Evolutionary conservation across 2,113 vertebrate species (phyloP), one percentile per base, ranked within the genome.

Genomic region (Euleptes europaea): DNA sequence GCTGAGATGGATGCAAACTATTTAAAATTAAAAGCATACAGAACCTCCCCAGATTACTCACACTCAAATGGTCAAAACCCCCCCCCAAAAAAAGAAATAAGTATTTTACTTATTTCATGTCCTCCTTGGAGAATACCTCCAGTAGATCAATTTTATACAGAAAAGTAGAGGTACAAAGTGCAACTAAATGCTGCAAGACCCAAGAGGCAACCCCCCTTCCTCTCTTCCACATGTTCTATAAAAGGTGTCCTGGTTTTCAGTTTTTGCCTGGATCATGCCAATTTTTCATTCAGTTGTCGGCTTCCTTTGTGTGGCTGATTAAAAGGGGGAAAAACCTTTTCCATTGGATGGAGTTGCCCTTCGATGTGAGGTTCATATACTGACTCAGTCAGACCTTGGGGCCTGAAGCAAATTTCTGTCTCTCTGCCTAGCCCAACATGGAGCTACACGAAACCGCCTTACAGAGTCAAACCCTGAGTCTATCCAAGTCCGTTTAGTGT

Each of bases 221-320:
- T 89, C 75, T 63, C 89, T 92, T 94, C 70, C 83, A 77, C 89
- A 79, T 78, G 85, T 84, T 84, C 47, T 92, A 57, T 87, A 85
- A 93, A 91, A 35, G 84, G 26, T 26, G 17, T 82, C 71, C 23
- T 23, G 47, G 83, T 89, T 86, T 80, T 79, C 73, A 35, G 12
- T 49, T 83, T 60, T 87, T n/a, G 60, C 26, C 78, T 71, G 91
- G 91, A 82, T 70, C 35, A 90, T 74, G 84, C 86, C 80, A 84
- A 88, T 33, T 70, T 84, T 14, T 78, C 90, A 90, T 63, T 60
- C 0, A 0, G 65, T 12, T 51, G 86, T n/a, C 66, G 71, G 74
- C 87, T 89, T 80, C 51, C 42, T 89, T 90, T 92, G 80, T 65
- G 67, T 83, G 78, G n/a, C n/a, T n/a, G n/a, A n/a, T n/a, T n/a